phyloP scores from a whole-genome alignment of 2,797 vertebrate genomes.

The Tokudaia muenninki region DNA sequence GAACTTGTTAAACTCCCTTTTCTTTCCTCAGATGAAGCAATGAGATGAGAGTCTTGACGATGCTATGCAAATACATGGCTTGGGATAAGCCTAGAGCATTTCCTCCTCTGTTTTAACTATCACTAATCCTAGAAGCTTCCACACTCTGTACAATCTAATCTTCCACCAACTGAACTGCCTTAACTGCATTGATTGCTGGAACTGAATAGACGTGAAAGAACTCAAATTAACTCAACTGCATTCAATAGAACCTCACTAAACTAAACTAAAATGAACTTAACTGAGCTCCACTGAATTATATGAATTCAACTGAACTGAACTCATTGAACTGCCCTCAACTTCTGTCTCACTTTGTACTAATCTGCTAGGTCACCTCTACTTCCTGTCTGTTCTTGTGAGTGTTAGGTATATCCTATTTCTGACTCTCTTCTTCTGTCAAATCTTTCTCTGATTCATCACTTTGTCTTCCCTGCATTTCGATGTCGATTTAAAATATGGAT shows the following conservation, averaged over 20 bases:
- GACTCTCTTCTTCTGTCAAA: background rate
- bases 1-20: background rate
- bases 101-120: background rate
- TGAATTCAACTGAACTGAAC: background rate
- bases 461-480: background rate
- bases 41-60: background rate
- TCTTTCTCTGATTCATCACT: background rate
- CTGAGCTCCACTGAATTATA: background rate
- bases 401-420: background rate
- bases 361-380: background rate
- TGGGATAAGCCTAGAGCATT: background rate
- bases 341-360: background rate
- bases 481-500: background rate
- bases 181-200: background rate
- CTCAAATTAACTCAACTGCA: background rate
- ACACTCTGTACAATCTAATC: background rate
- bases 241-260: background rate
- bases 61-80: background rate
- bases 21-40: background rate
- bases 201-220: background rate
- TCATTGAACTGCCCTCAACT: background rate
- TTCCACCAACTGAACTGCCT: background rate
- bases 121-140: background rate
- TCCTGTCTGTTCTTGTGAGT: background rate
- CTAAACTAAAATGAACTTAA: background rate